phyloP scores from a whole-genome alignment of 1,140 invertebrate genomes.

The Zaprionus davidi region DNA sequence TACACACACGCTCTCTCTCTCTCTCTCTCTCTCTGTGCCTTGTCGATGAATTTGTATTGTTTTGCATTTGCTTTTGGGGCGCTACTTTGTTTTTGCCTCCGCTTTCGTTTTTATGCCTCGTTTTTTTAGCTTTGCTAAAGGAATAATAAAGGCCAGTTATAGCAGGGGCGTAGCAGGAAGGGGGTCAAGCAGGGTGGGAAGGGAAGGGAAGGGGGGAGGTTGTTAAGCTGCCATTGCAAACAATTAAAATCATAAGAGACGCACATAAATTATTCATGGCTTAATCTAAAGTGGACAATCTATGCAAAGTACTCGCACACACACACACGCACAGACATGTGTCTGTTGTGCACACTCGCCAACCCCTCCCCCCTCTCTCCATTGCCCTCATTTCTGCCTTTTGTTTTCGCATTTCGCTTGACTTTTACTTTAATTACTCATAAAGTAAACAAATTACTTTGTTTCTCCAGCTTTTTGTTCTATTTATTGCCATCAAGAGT shows the following conservation, averaged over 20 bases:
- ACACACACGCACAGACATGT: conserved; percentile 13
- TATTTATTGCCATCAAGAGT: background rate
- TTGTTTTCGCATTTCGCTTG: conserved; percentile 6
- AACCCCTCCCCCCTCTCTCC: background rate
- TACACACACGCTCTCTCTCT: background rate
- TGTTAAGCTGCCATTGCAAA: conserved; percentile 83
- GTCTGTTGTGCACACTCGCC: conserved; percentile 26
- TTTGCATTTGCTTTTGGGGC: conserved; percentile 82
- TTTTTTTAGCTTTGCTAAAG: conserved; percentile 29
- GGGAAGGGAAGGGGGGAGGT: conserved; percentile 48
- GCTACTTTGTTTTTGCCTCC: conserved; percentile 72
- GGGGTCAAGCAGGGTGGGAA: background rate
- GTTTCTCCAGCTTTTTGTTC: background rate
- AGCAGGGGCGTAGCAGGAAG: background rate
- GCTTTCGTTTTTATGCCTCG: conserved; percentile 57
- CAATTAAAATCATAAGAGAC: conserved; percentile 84
- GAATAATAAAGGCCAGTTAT: conserved; percentile 44
- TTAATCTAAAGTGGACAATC: conserved; percentile 84
- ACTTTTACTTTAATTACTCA: conserved; percentile 15
- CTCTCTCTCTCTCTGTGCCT: conserved; percentile 18
- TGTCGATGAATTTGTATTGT: conserved; percentile 81
- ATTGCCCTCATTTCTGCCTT: background rate
- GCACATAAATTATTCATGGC: conserved; percentile 84
- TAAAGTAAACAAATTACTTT: conserved; percentile 8
- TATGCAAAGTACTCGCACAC: conserved; percentile 72